Evolutionary conservation across 1,140 invertebrate species (phyloP), one percentile per base, ranked within the genome.

Genomic region (Leucophenga varia): DNA sequence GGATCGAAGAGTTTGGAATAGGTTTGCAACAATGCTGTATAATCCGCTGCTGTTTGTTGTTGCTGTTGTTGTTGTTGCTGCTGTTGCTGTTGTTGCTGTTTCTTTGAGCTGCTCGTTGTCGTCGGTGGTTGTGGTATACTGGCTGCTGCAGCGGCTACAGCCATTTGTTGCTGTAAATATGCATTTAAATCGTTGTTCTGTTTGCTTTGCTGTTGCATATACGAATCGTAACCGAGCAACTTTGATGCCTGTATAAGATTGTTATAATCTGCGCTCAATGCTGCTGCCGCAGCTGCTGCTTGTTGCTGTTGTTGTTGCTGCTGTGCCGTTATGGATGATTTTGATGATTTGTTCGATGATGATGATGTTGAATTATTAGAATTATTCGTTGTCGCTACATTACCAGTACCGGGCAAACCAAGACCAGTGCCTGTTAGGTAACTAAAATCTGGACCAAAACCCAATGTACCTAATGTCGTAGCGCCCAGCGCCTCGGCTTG

Each of bases 401-500:
- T 30, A 45, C 51, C 42, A 3, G 49, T 39, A 2, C 34, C 43
- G 40, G 59, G 39, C 12, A 55, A 43, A 10, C 49, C 53, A 10
- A 57, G 14, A 28, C 52, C 55, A 14, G 52, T 43, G n/a, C 64
- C 61, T 10, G 72, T 58, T 13, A 74, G 34, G 47, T 69, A 74
- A 34, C 55, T 61, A 19, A 74, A 72, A 49, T 74, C 71, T 1
- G 61, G 48, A 14, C 67, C 61, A 47, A 74, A 67, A 3, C 71
- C 71, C 28, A 74, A 32, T 0, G 71, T 74, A 3, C 72, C 71
- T n/a, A 74, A 39, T 5, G 72, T 74, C 5, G 72, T 72, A 14
- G 72, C 72, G 2, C 69, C 72, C 44, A 75, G 35, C 0, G 72
- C 72, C 41, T 75, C 73, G 0, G 73, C 73, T 37, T 75, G 73